Evolutionary conservation across 2,113 vertebrate species (phyloP), one percentile per base, ranked within the genome.

Genomic region (Tachycineta bicolor): DNA sequence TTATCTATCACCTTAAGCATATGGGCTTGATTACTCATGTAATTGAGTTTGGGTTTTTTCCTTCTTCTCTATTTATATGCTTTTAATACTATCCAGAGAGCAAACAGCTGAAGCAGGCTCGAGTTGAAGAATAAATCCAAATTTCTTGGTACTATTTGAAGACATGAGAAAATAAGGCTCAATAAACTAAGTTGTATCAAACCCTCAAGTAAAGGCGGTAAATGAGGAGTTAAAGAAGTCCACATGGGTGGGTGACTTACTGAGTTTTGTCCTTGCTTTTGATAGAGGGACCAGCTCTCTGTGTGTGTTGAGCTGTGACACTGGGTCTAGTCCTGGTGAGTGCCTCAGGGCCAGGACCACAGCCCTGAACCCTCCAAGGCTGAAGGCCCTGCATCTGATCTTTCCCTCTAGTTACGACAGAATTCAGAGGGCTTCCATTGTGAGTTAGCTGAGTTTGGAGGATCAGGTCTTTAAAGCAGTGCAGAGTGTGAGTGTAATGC

Each of bases 31-130:
- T 84, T 68, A 47, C 13, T 76, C 21, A 17, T 55, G 29, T 69
- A 69, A 20, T 59, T 21, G 43, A 77, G 43, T 62, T n/a, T 46
- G 47, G 12, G 10, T 0, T 39, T 49, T 63, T 2, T 2, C 21
- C 3, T 2, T 41, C 3, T 2, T 41, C 16, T 83, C 18, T 77
- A 2, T 52, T 85, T 6, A 8, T 20, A 26, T 0, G 1, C 24
- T 93, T 84, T 28, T 84, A 53, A 39, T 69, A 37, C 10, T 41
- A 44, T 37, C 25, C 81, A 73, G 81, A 69, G 59, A 83, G 20
- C 21, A 53, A 73, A 53, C 5, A 67, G 39, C 47, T 56, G 63
- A 63, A 47, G 29, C 14, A 58, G 52, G 37, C 34, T 75, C 0
- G 3, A 37, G 28, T 24, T 69, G 41, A 64, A 37, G 10, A 81